A percentile compares a stretch with the other conserved stretches of the same genome.
Evolutionary conservation across 2,888 invertebrate species (phyloP).

Genomic region (Meghimatium bilineatum): DNA sequence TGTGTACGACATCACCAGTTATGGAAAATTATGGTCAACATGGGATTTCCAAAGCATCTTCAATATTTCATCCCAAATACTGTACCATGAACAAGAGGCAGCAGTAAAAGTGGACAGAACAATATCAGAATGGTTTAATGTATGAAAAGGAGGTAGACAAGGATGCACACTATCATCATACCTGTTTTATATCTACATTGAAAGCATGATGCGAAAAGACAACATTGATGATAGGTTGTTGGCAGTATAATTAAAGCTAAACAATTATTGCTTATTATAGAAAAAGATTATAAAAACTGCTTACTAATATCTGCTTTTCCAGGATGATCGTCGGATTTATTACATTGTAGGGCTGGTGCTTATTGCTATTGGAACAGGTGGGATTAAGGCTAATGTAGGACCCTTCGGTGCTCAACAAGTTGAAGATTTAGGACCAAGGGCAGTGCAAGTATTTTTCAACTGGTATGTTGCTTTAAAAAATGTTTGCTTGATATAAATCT

Average conservation of each 20-base stretch:
- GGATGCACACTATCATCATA: too few relatives aligned
- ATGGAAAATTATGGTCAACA: too few relatives aligned
- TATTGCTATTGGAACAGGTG: slow-evolving; percentile 71
- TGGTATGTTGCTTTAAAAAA: slow-evolving; percentile 58
- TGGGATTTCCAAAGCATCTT: too few relatives aligned
- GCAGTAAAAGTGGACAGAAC: too few relatives aligned
- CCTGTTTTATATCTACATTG: too few relatives aligned
- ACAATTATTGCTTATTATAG: background rate
- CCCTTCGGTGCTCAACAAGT: slow-evolving; percentile 75
- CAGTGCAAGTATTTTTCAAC: slow-evolving; percentile 71
- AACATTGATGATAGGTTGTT: background rate
- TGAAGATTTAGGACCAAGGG: slow-evolving; percentile 64
- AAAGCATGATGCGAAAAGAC: background rate
- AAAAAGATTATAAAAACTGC: background rate
- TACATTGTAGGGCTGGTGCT: slow-evolving; percentile 66
- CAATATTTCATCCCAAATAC: too few relatives aligned
- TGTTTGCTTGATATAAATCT: background rate
- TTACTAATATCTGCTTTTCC: background rate
- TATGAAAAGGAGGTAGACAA: too few relatives aligned
- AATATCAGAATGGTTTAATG: too few relatives aligned
- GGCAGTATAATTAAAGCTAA: background rate
- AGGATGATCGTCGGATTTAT: slow-evolving; percentile 61
- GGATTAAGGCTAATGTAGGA: slow-evolving; percentile 74
- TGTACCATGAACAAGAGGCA: too few relatives aligned
- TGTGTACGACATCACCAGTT: too few relatives aligned